Evolutionary conservation across 2,888 invertebrate species (phyloP), one percentile per base, ranked within the genome.

Genomic region (Pristionchus entomophagus): DNA sequence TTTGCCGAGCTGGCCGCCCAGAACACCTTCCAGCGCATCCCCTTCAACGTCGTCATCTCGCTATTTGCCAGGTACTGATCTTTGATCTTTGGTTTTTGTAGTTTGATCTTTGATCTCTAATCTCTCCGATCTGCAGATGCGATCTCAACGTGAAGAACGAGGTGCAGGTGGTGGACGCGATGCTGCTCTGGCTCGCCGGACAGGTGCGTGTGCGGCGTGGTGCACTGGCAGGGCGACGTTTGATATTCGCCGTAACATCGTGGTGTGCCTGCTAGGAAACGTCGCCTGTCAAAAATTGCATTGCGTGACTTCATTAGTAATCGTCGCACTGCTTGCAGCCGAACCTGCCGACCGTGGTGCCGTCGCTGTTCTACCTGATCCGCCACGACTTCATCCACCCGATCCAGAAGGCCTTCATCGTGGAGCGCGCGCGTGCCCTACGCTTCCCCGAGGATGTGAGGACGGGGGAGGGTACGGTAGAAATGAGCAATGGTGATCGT

Each of bases 161-260:
- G 83, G 65, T 84, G 32, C 41, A 84, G 62, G 65, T 84, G 32
- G 83, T 84, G 35, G 83, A 84, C 53, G 83, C 83, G 5, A 62
- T 84, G 62, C 83, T 84, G 53, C 65, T 84, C 49, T 84, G 83
- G 83, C 83, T 84, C 26, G 83, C 83, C 14, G 83, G 83, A 84
- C 83, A 84, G 65, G 83, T 84, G 22, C 8, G 45, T 56, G 32
- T 1, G 29, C 8, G n/a, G n/a, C n/a, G n/a, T n/a, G n/a, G n/a
- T n/a, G n/a, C n/a, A n/a, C n/a, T n/a, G n/a, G n/a, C n/a, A n/a
- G n/a, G n/a, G n/a, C n/a, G n/a, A n/a, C n/a, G n/a, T n/a, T n/a
- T n/a, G n/a, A n/a, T n/a, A n/a, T n/a, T n/a, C n/a, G n/a, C n/a
- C n/a, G n/a, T n/a, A n/a, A n/a, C n/a, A n/a, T n/a, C 5, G 65